Base-by-base conservation (phyloP, 1,140 invertebrate species). In the Drosophila simulans region DNA sequence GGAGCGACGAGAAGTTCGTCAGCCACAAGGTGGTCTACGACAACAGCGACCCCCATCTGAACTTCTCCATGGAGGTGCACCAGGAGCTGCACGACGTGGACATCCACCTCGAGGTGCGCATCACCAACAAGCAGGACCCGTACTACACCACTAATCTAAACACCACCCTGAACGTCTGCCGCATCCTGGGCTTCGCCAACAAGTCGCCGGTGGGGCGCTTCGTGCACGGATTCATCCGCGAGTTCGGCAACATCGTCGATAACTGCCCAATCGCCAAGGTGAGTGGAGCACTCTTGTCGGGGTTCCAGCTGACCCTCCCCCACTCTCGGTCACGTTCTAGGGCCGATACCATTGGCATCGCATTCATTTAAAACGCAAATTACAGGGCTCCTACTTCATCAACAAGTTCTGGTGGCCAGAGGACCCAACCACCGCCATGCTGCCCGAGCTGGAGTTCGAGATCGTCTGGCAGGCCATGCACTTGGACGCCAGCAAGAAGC, bases 381-480 rank as follows among this genome's bases (percentile, higher is more conserved):
- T 92, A 39, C 90, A 92, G 91, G 91, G 91, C 42, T 52, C 85
- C n/a, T 92, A 92, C 70, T 86, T 56, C 39, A 70, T 91, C 40
- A 90, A 91, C 63, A 91, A 89, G 39, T 90, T 92, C 72, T 92
- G 91, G 91, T 83, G 82, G 80, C 90, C 91, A 0, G 91, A 92
- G 56, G 91, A 92, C 62, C 60, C 88, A 42, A 75, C 90, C 7
- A 77, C 80, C 3, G 74, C 88, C n/a, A 91, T 80, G 1, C 63
- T 91, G 40, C 91, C 91, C 0, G 91, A 92, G 31, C 27, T 91
- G 17, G 84, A 91, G 39, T 91, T 91, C 43, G 86, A 91, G 1
- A 70, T 92, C 15, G 53, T 60, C 20, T 86, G 88, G 75, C 48
- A 69, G 15, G 86, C 81, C 11, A 51, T 54, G 25, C 66, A 48